Conservation (phyloP, 2,113 vertebrate genomes). For the Recurvirostra avosetta region DNA sequence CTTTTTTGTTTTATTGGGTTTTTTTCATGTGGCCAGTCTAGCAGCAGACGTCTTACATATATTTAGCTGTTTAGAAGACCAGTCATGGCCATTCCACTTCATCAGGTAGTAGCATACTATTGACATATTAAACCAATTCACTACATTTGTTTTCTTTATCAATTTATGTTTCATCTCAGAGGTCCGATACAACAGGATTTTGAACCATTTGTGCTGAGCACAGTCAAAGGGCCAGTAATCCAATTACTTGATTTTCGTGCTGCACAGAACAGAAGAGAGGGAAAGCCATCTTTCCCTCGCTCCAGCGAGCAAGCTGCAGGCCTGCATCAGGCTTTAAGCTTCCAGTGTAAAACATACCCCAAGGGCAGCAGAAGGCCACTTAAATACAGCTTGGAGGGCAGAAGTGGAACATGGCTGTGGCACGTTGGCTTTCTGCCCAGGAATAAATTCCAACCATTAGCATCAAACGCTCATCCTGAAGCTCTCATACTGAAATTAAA, state of each 20-base stretch:
- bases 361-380: slow-evolving; percentile 38
- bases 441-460: slow-evolving; percentile 23
- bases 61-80: not conserved
- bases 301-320: not conserved
- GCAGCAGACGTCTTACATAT: not conserved
- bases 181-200: not conserved
- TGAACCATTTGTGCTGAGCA: not conserved
- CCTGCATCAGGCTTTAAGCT: not conserved
- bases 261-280: not conserved
- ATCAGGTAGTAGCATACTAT: not conserved
- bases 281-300: not conserved
- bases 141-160: not conserved
- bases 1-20: not conserved
- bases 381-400: slow-evolving; percentile 22
- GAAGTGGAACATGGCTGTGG: not conserved
- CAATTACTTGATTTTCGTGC: slow-evolving; percentile 39
- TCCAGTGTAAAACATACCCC: slow-evolving; percentile 6
- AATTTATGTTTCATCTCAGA: not conserved
- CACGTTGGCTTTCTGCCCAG: not conserved
- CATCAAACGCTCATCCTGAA: slow-evolving; percentile 22
- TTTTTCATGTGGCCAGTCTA: not conserved
- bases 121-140: not conserved
- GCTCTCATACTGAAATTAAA: slow-evolving; percentile 46
- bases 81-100: not conserved
- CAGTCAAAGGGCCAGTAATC: not conserved